A percentile compares a stretch with the other conserved stretches of the same genome.
phyloP scores from a whole-genome alignment of 2,113 vertebrate species.

The Neotoma lepida region DNA sequence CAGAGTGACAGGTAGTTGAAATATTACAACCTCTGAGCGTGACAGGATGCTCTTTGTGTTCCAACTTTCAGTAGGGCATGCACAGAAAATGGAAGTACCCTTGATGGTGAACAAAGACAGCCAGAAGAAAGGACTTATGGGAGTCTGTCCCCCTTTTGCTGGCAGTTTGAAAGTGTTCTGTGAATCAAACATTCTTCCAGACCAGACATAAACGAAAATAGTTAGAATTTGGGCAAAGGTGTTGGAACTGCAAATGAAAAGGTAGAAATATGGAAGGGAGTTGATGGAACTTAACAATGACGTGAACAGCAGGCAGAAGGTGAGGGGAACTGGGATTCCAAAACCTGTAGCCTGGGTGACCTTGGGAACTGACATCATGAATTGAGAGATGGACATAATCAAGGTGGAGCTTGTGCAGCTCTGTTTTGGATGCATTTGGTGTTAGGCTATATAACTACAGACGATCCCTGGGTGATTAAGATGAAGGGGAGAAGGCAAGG shows the following conservation, averaged over 20 bases:
- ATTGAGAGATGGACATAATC: not conserved
- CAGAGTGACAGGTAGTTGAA: not conserved
- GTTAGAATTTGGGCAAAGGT: not conserved
- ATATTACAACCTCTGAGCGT: not conserved
- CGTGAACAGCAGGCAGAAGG: not conserved
- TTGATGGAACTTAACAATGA: not conserved
- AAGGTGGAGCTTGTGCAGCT: not conserved
- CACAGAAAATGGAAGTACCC: not conserved
- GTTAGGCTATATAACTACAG: not conserved
- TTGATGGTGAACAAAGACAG: fast-evolving
- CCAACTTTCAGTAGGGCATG: not conserved
- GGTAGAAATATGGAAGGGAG: not conserved
- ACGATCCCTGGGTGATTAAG: not conserved
- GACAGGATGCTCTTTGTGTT: not conserved
- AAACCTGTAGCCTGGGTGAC: not conserved
- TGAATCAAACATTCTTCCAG: conserved; percentile 36
- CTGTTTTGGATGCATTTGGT: not conserved
- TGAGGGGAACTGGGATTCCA: not conserved
- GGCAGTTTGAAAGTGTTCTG: not conserved
- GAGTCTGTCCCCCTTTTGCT: not conserved
- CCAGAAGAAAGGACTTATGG: not conserved
- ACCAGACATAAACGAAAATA: conserved; percentile 23
- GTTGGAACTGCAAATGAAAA: not conserved
- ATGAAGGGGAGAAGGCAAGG: not conserved
- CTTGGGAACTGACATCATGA: not conserved